phyloP scores from a whole-genome alignment of 1,140 invertebrate genomes.

The Trichonephila clavipes region DNA sequence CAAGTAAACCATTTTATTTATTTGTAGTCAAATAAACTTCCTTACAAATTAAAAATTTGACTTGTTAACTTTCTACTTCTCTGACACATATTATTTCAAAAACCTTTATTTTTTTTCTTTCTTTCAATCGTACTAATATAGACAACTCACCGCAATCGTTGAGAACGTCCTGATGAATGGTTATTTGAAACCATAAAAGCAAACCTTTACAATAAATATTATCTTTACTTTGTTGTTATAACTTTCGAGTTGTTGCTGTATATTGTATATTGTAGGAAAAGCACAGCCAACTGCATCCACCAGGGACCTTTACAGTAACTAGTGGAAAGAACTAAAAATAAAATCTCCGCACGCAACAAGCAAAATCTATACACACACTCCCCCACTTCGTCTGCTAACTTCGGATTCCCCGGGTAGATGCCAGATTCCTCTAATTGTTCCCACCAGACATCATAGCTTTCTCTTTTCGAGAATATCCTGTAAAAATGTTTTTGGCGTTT shows the following conservation, averaged over 20 bases:
- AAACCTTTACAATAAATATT: conserved; percentile 1
- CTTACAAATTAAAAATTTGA: too few species aligned
- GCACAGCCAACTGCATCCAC: conserved; percentile 9
- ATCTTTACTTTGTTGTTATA: conserved; percentile 5
- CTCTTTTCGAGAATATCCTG: conserved; percentile 32
- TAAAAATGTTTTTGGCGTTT: conserved; percentile 35
- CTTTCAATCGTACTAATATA: too few species aligned
- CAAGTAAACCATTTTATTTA: too few species aligned
- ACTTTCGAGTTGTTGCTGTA: background rate
- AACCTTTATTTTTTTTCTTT: too few species aligned
- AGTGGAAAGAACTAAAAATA: conserved; percentile 2
- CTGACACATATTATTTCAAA: too few species aligned
- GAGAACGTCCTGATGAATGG: background rate
- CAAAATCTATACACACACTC: conserved; percentile 13
- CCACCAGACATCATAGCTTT: conserved; percentile 36
- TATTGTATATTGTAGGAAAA: background rate
- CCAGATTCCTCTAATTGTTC: conserved; percentile 60
- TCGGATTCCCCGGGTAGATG: background rate
- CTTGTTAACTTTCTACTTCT: too few species aligned
- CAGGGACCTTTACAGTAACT: background rate
- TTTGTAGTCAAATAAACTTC: too few species aligned
- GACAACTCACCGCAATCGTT: background rate
- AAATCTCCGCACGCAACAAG: conserved; percentile 35
- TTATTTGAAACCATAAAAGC: background rate
- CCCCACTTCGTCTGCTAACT: background rate